A percentile compares a stretch with the other conserved stretches of the same genome.
Evolutionary conservation across 2,888 invertebrate genomes (phyloP).

Genomic region (Pherbina coryleti): DNA sequence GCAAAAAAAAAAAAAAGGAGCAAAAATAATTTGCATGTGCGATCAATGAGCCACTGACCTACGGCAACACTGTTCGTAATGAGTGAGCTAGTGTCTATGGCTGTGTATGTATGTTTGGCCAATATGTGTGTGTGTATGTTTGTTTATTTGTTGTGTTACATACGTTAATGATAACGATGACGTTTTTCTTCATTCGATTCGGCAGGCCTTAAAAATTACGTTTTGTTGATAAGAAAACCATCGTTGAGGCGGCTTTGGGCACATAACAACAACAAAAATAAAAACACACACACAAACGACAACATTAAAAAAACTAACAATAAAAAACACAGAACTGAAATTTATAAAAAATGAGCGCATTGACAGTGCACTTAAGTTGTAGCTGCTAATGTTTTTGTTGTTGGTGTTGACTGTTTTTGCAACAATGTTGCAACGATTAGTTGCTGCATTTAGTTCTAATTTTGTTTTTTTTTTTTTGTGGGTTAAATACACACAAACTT

Average conservation of each 20-base stretch:
- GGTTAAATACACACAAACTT: too few species aligned
- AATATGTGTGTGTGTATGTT: not conserved
- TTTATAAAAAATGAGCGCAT: not conserved
- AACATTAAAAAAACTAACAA: not conserved
- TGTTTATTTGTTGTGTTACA: not conserved
- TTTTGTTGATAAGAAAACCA: constrained; percentile 11
- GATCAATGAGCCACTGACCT: constrained; percentile 69
- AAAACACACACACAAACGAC: not conserved
- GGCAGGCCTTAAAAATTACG: not conserved
- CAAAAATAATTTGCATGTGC: constrained; percentile 64
- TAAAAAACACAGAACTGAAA: not conserved
- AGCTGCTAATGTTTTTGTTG: not conserved
- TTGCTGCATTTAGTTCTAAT: too few species aligned
- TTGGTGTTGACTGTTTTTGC: not conserved
- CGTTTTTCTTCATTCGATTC: not conserved
- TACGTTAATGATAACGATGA: constrained; percentile 3
- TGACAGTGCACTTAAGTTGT: constrained; percentile 1
- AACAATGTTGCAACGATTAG: too few species aligned
- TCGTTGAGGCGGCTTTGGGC: not conserved
- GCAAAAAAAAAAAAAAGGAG: constrained; percentile 30
- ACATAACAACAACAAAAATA: not conserved
- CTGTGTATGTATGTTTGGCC: not conserved
- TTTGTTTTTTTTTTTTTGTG: too few species aligned
- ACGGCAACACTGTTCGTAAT: constrained; percentile 61
- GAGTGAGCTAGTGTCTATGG: constrained; percentile 35